Evolutionary conservation across 2,888 invertebrate species (phyloP), one percentile per base, ranked within the genome.

Genomic region (Branchinecta sandiegonensis): DNA sequence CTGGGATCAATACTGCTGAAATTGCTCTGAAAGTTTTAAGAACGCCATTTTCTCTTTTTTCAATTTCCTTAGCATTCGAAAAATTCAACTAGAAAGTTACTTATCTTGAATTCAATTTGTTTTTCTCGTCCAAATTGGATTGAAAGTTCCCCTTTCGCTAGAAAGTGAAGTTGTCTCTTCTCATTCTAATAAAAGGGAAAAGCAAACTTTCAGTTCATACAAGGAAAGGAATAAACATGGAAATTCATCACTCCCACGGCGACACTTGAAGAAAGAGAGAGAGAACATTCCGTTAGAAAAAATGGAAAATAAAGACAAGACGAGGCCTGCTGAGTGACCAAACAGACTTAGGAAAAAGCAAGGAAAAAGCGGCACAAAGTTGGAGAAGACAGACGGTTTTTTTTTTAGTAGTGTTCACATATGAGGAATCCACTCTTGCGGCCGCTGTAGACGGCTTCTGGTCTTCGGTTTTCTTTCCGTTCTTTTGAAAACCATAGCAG

Each of bases 51-150:
- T 56, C 10, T 56, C 8, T 56, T 56, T 56, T 17, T 56, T 56
- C 56, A 56, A 56, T 56, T 56, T 56, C 56, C 56, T 56, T n/a
- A 56, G 17, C n/a, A 56, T 56, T 56, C 11, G 56, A 56, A 56
- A 56, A 56, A 56, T 56, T 56, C 56, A 56, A 56, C 56, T 56
- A 56, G 56, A 56, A 56, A 56, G 56, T 56, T 56, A 56, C 56
- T 56, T 56, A 56, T 56, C 56, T 17, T 56, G 56, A 56, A 56
- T 56, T 56, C 56, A 56, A 56, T 56, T 56, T 56, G 56, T 56
- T 56, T 56, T 56, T 56, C 56, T 56, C 56, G n/a, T 56, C 56
- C 17, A 56, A 56, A 56, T 56, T 56, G 56, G 56, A 56, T 56
- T 56, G 56, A 56, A 56, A 56, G 9, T 56, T 56, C 56, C 56